Conservation (phyloP, 1,140 invertebrate genomes). For the Hyposmocoma kahamanoa region DNA sequence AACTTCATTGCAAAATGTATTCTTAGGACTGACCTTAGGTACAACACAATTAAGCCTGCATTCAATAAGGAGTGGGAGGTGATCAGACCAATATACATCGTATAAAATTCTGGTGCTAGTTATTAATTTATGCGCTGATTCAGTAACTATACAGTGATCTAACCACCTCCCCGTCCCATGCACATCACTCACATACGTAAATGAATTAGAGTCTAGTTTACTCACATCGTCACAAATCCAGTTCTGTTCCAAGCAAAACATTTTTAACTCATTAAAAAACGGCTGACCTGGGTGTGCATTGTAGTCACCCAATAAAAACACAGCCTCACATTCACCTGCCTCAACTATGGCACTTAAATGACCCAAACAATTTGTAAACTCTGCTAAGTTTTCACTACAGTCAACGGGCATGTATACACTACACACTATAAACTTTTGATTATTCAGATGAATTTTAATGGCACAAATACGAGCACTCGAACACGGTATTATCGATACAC, state of each 20-base stretch:
- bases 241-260: constrained; percentile 7
- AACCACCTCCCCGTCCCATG: constrained; percentile 10
- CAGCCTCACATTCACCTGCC: background rate
- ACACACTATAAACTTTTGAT: background rate
- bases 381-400: background rate
- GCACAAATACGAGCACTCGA: background rate
- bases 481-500: background rate
- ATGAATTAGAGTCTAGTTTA: constrained; percentile 2
- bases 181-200: constrained; percentile 7
- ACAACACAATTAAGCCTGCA: background rate
- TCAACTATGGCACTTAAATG: constrained; percentile 9
- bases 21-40: too few relatives aligned
- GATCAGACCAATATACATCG: background rate
- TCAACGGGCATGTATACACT: background rate
- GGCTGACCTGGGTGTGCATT: constrained; percentile 4
- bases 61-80: background rate
- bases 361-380: background rate
- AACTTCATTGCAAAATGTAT: too few relatives aligned
- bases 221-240: constrained; percentile 8
- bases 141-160: constrained; percentile 8
- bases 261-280: constrained; percentile 7
- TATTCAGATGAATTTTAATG: background rate
- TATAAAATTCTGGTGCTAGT: background rate
- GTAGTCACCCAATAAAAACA: constrained; percentile 10
- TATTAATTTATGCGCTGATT: background rate